Base-by-base conservation (phyloP, 2,888 invertebrate species). In the Eupithecia exiguata region DNA sequence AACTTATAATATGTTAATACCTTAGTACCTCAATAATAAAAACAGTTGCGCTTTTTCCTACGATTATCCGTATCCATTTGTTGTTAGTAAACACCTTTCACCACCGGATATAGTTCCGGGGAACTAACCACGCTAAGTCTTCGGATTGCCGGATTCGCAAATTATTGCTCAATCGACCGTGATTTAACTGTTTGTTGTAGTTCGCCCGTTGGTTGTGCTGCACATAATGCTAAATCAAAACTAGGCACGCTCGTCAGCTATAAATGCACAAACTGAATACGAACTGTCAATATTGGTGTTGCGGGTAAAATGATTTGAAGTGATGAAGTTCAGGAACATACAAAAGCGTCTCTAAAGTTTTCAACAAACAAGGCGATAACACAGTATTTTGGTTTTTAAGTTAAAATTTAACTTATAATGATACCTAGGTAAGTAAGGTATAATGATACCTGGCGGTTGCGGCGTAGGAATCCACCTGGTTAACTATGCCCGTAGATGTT, bases 111-210 rank as follows among this genome's bases (percentile, higher is more conserved):
- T 77, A 82, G 81, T 80, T 77, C 78, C 78, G 71, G 78, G 79
- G 84, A 86, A 83, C 82, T 84, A 84, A 84, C 79, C n/a, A 21
- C 49, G 49, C 82, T 73, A 77, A 78, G 79, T 79, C 79, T 77
- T 78, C 81, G 78, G 80, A 79, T 80, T 75, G 72, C 71, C 76
- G 70, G 78, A 80, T 82, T 82, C 74, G 79, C 82, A 82, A 86
- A 82, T 86, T 82, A 86, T 85, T 82, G 84, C 81, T 82, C 82
- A 82, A 82, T 84, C 82, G 80, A 62, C 78, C 79, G 79, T 79
- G 82, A 83, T 84, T 83, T 70, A 77, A 77, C 78, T 70, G 77
- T 76, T 74, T 74, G 75, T 72, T 75, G 70, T 70, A 74, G 77
- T 71, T 75, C 68, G 58, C 68, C 25, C 58, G 68, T 62, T 73